phyloP scores from a whole-genome alignment of 2,888 invertebrate genomes.

The Lepas anatifera region DNA sequence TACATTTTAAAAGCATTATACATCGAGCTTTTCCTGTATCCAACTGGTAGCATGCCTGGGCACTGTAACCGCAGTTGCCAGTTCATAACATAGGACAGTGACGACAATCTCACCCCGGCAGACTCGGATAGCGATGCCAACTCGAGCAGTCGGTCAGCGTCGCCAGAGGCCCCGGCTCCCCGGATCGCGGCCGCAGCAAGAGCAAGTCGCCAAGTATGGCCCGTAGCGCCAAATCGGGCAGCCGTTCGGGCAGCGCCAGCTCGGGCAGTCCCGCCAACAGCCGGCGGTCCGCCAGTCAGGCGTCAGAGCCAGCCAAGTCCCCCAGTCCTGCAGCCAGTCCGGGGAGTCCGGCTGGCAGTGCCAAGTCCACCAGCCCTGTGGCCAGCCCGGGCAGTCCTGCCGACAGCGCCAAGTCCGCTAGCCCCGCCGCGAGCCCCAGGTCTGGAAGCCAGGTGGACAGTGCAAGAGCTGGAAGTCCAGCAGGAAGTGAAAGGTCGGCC shows the following conservation, averaged over 20 bases:
- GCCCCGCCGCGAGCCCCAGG: neutral
- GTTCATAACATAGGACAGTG: too few relatives aligned
- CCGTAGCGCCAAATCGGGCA: conserved; percentile 8
- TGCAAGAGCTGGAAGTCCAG: conserved; percentile 12
- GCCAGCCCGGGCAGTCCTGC: conserved; percentile 11
- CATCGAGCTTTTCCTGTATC: too few relatives aligned
- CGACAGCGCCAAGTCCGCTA: neutral
- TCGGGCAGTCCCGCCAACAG: conserved; percentile 10
- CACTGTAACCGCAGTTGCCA: too few relatives aligned
- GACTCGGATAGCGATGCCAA: conserved; percentile 11
- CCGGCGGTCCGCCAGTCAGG: too few relatives aligned
- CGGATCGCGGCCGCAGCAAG: neutral
- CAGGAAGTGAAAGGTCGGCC: conserved; percentile 8
- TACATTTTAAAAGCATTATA: too few relatives aligned
- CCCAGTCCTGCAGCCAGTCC: too few relatives aligned
- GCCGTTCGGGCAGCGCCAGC: neutral
- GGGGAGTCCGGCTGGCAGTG: conserved; percentile 18
- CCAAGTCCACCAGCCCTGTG: neutral
- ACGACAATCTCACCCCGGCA: too few relatives aligned
- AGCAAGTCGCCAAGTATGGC: conserved; percentile 13
- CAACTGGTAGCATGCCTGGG: too few relatives aligned
- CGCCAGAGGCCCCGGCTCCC: neutral
- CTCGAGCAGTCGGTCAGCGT: neutral
- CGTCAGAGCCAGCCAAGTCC: too few relatives aligned
- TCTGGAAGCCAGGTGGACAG: neutral